A percentile compares a stretch with the other conserved stretches of the same genome.
These are phyloP conservation scores for Charina bottae DNA, from an alignment of 2,113 vertebrate genomes.

Conservation along the genomic window DNA sequence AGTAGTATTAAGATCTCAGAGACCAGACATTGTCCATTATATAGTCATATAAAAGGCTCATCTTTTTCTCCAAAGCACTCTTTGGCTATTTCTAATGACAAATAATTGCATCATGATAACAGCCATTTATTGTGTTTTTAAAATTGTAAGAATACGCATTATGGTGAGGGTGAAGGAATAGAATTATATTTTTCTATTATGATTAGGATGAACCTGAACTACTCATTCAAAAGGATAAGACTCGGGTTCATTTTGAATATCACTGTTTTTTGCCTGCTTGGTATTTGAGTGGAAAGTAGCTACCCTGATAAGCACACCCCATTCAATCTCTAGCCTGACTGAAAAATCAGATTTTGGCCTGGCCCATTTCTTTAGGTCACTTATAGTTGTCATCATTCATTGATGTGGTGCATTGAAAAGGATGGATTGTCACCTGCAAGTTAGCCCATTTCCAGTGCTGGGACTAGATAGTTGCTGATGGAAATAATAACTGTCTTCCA, in stretches of 20 bases:
- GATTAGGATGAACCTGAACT: not conserved
- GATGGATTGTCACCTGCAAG: not conserved
- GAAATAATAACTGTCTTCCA: not conserved
- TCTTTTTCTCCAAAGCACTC: not conserved
- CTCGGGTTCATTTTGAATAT: not conserved
- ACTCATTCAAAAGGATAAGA: not conserved
- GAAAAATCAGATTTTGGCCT: not conserved
- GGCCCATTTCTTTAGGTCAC: not conserved
- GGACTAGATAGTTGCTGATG: not conserved
- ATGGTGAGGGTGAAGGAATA: not conserved
- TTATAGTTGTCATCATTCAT: not conserved
- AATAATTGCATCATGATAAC: not conserved
- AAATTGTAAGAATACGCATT: not conserved
- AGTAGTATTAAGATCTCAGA: accelerated
- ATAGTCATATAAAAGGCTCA: not conserved
- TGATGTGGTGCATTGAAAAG: not conserved
- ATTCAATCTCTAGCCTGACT: not conserved
- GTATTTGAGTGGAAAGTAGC: not conserved
- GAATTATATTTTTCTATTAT: not conserved
- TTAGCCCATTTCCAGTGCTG: not conserved
- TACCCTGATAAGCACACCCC: not conserved
- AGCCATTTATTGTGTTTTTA: not conserved
- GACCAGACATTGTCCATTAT: not conserved
- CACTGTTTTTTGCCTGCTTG: not conserved
- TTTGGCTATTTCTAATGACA: not conserved